phyloP scores from a whole-genome alignment of 2,113 vertebrate genomes.

The Hystrix cristata region DNA sequence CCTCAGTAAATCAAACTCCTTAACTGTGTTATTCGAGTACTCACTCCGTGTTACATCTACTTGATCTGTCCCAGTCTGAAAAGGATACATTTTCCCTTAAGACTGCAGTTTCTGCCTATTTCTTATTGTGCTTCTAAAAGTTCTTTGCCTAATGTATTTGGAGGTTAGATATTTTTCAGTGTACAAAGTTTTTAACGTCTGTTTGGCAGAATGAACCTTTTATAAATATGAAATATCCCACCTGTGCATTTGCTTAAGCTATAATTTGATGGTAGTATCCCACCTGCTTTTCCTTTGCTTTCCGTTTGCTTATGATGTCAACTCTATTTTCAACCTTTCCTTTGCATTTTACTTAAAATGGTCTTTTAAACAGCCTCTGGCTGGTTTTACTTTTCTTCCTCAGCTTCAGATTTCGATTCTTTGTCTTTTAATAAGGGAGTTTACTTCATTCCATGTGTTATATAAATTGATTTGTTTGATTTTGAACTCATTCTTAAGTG shows the following conservation, averaged over 20 bases:
- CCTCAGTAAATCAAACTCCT: constrained; percentile 23
- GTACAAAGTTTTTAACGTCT: constrained; percentile 35
- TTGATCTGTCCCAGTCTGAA: constrained; percentile 42
- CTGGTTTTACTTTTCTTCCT: not conserved
- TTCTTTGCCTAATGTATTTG: constrained; percentile 53
- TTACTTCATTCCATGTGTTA: not conserved
- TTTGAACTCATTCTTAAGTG: not conserved
- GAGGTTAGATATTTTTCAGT: not conserved
- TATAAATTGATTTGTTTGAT: not conserved
- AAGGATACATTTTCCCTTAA: not conserved
- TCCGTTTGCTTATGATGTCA: constrained; percentile 6
- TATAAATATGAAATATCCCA: constrained; percentile 13
- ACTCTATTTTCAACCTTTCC: not conserved
- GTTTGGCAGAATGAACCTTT: constrained; percentile 33
- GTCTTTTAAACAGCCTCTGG: not conserved
- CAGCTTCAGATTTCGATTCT: not conserved
- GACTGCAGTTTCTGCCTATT: constrained; percentile 34
- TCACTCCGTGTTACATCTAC: constrained; percentile 26
- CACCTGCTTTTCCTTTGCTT: constrained; percentile 40
- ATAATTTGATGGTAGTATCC: not conserved
- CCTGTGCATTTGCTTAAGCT: constrained; percentile 40
- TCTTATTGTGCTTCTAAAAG: constrained; percentile 55
- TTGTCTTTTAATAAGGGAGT: constrained; percentile 13
- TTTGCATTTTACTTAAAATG: constrained; percentile 41
- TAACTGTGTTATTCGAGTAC: constrained; percentile 40